A percentile compares a stretch with the other conserved stretches of the same genome.
Conservation (phyloP, 2,797 vertebrate species). For the Channallabes apus region DNA sequence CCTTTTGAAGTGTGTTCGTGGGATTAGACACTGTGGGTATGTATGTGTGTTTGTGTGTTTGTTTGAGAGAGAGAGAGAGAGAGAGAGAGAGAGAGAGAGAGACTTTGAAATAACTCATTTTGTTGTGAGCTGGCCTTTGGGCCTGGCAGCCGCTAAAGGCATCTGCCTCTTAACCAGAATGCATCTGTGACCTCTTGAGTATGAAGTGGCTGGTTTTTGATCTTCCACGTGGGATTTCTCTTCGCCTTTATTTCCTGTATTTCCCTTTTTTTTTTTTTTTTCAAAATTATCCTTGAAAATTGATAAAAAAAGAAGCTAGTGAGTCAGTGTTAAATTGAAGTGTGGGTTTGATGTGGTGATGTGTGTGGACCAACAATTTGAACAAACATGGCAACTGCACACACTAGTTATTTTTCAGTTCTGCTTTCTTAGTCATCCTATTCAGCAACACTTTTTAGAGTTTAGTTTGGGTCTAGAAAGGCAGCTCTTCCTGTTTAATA, state of each 20-base stretch:
- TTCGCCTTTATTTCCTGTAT: constrained; percentile 20
- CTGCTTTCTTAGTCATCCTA: not conserved
- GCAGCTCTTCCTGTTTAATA: not conserved
- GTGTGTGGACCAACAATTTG: not conserved
- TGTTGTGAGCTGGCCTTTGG: constrained; percentile 12
- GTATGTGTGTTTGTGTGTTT: constrained; percentile 33
- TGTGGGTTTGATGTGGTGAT: constrained; percentile 18
- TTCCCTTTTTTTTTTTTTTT: not conserved
- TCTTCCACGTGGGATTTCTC: constrained; percentile 29
- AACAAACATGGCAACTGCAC: constrained; percentile 3
- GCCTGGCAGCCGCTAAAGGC: constrained; percentile 25
- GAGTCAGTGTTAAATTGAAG: not conserved
- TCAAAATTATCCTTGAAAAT: constrained; percentile 15
- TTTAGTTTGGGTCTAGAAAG: not conserved
- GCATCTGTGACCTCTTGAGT: constrained; percentile 35
- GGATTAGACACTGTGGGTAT: constrained; percentile 69
- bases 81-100: not conserved
- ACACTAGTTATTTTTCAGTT: not conserved
- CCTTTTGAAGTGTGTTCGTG: constrained; percentile 76
- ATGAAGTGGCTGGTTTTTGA: constrained; percentile 22
- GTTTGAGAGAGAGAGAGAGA: not conserved
- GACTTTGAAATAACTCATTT: constrained; percentile 17
- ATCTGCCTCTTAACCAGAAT: constrained; percentile 39
- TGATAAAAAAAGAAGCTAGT: constrained; percentile 12
- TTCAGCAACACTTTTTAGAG: not conserved